Base-by-base conservation (phyloP, 2,888 invertebrate species). In the Polia nebulosa region DNA sequence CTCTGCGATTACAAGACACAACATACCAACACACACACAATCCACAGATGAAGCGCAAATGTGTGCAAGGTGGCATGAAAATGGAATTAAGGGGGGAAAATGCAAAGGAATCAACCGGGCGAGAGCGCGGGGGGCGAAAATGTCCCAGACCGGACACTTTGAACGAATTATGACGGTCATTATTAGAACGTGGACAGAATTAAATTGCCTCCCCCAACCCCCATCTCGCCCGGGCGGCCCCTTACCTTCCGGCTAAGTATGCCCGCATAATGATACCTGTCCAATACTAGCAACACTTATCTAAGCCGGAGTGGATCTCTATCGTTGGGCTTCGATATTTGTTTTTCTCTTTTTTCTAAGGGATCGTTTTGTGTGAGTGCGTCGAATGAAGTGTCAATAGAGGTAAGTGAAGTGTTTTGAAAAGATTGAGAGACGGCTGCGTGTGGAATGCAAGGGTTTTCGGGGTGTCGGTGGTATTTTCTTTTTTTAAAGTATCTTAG, bases 181-280 rank as follows among this genome's bases (percentile, higher is more conserved):
- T 96, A 96, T 96, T 96, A 96, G 96, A 94, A 96, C 96, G 96
- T 96, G 96, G 96, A 96, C 96, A 96, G 96, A 96, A 96, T 96
- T 96, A 96, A 96, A 96, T 96, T 96, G 96, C 96, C 95, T 94
- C 95, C 95, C 92, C 89, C 87, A 79, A 74, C 83, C 86, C 83
- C 83, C 69, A 80, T 81, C 71, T 82, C 83, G 85, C 78, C 78
- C 84, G 80, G 70, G 64, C 83, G 84, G 84, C 85, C 85, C 85
- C 81, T 84, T 80, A 88, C 93, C 92, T 92, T 93, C 93, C 92
- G 93, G 93, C 91, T 93, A 94, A 95, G 95, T 94, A 93, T 92
- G 90, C 92, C 90, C 93, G 93, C 93, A 93, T 94, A 95, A 95
- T 94, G 94, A 93, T 94, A 95, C 95, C 95, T 95, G 95, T 90